These are phyloP conservation scores for Leptonema lineaticorne DNA, from an alignment of 1,140 invertebrate genomes.

Conservation along the genomic window DNA sequence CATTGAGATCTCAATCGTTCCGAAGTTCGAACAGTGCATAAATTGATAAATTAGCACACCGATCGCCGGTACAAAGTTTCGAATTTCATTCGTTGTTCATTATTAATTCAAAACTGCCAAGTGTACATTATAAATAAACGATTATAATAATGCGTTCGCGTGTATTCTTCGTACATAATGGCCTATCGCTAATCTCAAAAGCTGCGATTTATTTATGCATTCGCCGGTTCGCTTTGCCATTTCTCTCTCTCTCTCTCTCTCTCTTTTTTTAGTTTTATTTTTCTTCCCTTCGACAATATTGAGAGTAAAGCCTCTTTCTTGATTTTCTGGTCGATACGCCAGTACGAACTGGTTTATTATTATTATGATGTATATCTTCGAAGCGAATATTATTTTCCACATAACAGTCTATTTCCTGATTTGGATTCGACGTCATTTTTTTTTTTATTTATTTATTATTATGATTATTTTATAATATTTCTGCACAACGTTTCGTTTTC, in stretches of 20 bases:
- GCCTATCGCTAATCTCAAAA: slow-evolving; percentile 34
- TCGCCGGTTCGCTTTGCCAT: not conserved
- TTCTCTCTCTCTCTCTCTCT: no score
- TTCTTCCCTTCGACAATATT: slow-evolving; percentile 6
- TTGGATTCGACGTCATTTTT: no score
- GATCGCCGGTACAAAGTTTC: no score
- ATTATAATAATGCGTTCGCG: not conserved
- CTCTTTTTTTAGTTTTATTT: no score
- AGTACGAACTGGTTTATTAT: not conserved
- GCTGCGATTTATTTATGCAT: slow-evolving; percentile 32
- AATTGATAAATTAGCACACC: no score
- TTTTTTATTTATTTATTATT: no score
- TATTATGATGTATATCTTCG: not conserved
- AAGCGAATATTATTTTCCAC: not conserved
- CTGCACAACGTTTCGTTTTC: no score
- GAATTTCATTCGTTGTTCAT: not conserved
- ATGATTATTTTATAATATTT: no score
- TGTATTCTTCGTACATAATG: slow-evolving; percentile 8
- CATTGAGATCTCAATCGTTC: no score
- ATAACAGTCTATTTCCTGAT: no score
- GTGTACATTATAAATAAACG: not conserved
- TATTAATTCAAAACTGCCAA: no score
- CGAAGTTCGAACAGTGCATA: no score
- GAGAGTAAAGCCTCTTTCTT: not conserved
- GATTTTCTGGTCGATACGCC: not conserved